A percentile compares a stretch with the other conserved stretches of the same genome.
Evolutionary conservation across 2,797 vertebrate species (phyloP).

Genomic region (Fundulus diaphanus): DNA sequence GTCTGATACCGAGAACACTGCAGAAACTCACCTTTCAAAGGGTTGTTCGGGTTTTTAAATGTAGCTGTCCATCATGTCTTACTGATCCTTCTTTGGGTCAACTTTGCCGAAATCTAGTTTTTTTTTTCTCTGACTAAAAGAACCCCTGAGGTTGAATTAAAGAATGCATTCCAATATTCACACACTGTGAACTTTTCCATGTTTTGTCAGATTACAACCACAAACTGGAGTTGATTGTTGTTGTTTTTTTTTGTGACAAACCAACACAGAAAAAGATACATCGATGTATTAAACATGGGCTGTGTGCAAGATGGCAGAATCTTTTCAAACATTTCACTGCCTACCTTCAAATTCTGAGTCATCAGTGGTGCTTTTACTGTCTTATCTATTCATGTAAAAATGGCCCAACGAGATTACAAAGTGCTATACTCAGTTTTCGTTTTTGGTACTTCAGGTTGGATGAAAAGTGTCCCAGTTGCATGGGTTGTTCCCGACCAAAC

Average conservation of each 20-base stretch:
- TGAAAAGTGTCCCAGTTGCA: not conserved
- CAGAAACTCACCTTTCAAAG: constrained; percentile 40
- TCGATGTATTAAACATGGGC: too few species aligned
- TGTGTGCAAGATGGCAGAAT: not conserved
- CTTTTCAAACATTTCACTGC: not conserved
- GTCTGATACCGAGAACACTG: constrained; percentile 37
- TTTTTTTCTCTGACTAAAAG: not conserved
- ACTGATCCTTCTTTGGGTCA: constrained; percentile 44
- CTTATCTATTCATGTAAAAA: not conserved
- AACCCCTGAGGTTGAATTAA: not conserved
- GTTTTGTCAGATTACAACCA: not conserved
- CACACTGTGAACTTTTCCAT: not conserved
- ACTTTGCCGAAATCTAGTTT: constrained; percentile 17
- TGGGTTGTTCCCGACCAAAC: not conserved
- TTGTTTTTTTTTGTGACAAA: not conserved
- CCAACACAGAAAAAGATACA: not conserved
- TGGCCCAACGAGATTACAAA: not conserved
- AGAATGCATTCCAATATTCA: not conserved
- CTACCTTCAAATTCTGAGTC: not conserved
- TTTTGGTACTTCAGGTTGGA: not conserved
- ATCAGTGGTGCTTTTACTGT: not conserved
- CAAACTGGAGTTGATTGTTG: not conserved
- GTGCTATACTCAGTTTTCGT: not conserved
- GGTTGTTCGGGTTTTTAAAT: constrained; percentile 11
- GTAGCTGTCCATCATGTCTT: constrained; percentile 25